Evolutionary conservation across 2,113 vertebrate species (phyloP).

Genomic region (Machaerirhynchus nigripectus): DNA sequence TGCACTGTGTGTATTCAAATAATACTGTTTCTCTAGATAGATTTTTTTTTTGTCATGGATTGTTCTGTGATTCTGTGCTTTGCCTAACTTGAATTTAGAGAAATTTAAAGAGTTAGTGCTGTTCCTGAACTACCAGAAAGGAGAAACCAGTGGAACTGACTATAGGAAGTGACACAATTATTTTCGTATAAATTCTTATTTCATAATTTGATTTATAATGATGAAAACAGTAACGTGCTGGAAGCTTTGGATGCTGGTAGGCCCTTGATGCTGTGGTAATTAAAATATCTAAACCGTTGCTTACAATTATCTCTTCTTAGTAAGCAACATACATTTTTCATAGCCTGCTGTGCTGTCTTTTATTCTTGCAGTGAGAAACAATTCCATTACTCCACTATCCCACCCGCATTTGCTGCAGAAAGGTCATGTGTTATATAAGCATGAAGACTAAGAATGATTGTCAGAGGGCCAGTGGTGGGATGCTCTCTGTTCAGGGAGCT

Average conservation of each 20-base stretch:
- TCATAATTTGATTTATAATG: background rate
- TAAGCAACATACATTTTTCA: constrained; percentile 6
- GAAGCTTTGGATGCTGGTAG: background rate
- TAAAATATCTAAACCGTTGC: background rate
- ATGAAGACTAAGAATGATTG: background rate
- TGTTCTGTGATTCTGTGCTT: background rate
- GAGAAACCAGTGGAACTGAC: background rate
- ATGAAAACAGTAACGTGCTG: background rate
- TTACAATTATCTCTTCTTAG: constrained; percentile 33
- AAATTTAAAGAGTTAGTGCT: background rate
- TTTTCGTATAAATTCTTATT: background rate
- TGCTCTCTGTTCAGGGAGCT: background rate
- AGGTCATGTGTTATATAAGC: constrained; percentile 36
- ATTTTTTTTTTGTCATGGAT: background rate
- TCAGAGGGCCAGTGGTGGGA: constrained; percentile 20
- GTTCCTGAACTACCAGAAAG: background rate
- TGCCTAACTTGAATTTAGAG: background rate
- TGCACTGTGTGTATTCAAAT: background rate
- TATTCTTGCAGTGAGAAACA: constrained; percentile 19
- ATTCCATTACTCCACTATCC: background rate
- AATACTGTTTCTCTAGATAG: background rate
- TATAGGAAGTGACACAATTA: background rate
- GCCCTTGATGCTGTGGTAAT: background rate
- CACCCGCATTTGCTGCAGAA: background rate
- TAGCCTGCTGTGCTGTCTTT: constrained; percentile 26